These are phyloP conservation scores for Amniataba percoides DNA, from an alignment of 2,797 vertebrate genomes.

Conservation along the genomic window DNA sequence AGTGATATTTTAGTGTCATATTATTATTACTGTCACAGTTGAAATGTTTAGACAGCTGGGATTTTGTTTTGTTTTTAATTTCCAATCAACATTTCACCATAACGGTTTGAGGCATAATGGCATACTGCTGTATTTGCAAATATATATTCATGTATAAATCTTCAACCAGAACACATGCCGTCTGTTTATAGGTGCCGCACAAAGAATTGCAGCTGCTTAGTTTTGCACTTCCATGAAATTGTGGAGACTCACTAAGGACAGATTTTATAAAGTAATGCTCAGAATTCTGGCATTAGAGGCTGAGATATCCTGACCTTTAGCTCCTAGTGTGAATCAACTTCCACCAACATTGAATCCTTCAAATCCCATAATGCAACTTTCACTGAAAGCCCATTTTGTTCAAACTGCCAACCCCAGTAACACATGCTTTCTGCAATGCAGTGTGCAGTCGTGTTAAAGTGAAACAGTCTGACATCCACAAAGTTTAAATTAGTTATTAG, in stretches of 20 bases:
- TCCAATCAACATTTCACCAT: background rate
- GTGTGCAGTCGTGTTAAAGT: background rate
- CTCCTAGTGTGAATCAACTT: background rate
- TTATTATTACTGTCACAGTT: background rate
- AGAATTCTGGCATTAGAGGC: background rate
- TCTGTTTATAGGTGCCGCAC: conserved; percentile 6
- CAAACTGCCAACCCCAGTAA: background rate
- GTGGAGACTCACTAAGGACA: background rate
- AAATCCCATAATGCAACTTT: conserved; percentile 1
- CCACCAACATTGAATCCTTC: background rate
- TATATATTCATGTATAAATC: conserved; percentile 11
- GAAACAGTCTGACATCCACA: background rate
- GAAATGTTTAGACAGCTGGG: background rate
- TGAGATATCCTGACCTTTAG: background rate
- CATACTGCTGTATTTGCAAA: background rate
- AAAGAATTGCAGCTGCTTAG: background rate
- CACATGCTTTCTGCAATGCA: background rate
- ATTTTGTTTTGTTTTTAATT: background rate
- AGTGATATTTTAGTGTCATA: background rate
- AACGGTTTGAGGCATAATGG: background rate
- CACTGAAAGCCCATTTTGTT: background rate
- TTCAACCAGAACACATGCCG: background rate
- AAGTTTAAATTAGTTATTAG: background rate
- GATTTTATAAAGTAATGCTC: background rate
- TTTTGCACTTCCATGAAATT: background rate